Percentiles rank a stretch among this genome's conserved stretches.
Conservation (phyloP, 37 sponge, comb jelly and placozoan species). For the Halichondria panicea region DNA sequence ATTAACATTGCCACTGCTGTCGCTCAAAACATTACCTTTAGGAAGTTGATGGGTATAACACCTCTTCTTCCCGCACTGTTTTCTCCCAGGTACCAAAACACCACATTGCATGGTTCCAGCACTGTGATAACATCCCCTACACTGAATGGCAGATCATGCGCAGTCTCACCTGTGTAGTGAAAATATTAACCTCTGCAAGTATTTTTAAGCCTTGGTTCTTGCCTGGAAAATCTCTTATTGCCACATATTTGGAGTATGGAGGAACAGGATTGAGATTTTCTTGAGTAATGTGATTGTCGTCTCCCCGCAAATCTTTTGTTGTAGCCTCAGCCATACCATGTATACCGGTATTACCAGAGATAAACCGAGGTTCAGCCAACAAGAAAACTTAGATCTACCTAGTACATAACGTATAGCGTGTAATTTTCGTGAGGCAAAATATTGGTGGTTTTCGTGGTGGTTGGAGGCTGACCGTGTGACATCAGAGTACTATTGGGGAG, state of each 20-base stretch:
- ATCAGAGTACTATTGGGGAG: no score
- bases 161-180: slow-evolving; percentile 28
- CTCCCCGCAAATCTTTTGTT: no score
- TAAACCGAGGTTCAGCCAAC: no score
- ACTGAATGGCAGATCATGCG: slow-evolving; percentile 46
- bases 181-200: neutral
- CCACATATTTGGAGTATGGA: slow-evolving; percentile 14
- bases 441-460: no score
- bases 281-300: no score
- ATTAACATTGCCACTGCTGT: no score
- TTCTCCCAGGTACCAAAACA: slow-evolving; percentile 69
- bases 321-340: no score
- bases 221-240: slow-evolving; percentile 29
- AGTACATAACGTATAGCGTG: no score
- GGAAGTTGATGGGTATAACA: slow-evolving; percentile 53
- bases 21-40: slow-evolving; percentile 51
- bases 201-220: neutral
- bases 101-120: slow-evolving; percentile 48
- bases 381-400: no score
- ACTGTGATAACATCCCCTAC: slow-evolving; percentile 52
- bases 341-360: no score
- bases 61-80: slow-evolving; percentile 46
- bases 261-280: slow-evolving; percentile 37
- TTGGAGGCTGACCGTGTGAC: no score
- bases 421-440: no score